Conservation (phyloP, 2,888 invertebrate species). For the Dicyrtoma fusca region DNA sequence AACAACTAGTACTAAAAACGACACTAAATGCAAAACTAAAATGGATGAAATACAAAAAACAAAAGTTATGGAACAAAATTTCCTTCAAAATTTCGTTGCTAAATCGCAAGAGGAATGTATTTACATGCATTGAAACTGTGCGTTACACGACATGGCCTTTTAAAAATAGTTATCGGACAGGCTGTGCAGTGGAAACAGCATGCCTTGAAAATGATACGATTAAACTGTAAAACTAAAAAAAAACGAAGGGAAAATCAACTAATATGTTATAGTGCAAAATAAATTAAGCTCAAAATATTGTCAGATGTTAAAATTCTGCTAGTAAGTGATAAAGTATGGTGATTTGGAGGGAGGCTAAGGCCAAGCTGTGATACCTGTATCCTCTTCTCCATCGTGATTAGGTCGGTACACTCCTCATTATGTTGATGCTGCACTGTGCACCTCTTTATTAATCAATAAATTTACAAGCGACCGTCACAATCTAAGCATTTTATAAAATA, state of each 20-base stretch:
- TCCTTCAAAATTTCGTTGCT: too few relatives aligned
- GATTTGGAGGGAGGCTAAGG: slow-evolving; percentile 35
- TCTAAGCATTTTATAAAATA: slow-evolving; percentile 23
- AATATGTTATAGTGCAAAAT: slow-evolving; percentile 1
- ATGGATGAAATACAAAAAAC: too few relatives aligned
- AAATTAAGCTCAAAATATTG: slow-evolving; percentile 3
- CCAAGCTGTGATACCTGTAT: slow-evolving; percentile 65
- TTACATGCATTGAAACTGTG: too few relatives aligned
- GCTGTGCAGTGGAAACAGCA: not conserved
- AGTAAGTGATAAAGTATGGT: slow-evolving; percentile 21
- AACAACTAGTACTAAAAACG: too few relatives aligned
- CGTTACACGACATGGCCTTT: too few relatives aligned
- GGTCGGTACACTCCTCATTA: slow-evolving; percentile 90
- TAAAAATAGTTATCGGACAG: slow-evolving; percentile 4
- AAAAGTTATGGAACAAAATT: too few relatives aligned
- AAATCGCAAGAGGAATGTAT: too few relatives aligned
- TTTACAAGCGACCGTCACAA: slow-evolving; percentile 30
- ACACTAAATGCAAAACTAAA: too few relatives aligned
- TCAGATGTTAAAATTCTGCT: slow-evolving; percentile 11
- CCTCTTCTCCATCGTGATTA: slow-evolving; percentile 91
- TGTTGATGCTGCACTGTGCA: slow-evolving; percentile 89
- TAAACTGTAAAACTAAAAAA: not conserved
- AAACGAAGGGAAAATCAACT: slow-evolving; percentile 20
- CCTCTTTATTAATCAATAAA: slow-evolving; percentile 67
- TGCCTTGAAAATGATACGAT: too few relatives aligned